Evolutionary conservation across 1,140 invertebrate species (phyloP), one percentile per base, ranked within the genome.

Genomic region (Micrasema minimum): DNA sequence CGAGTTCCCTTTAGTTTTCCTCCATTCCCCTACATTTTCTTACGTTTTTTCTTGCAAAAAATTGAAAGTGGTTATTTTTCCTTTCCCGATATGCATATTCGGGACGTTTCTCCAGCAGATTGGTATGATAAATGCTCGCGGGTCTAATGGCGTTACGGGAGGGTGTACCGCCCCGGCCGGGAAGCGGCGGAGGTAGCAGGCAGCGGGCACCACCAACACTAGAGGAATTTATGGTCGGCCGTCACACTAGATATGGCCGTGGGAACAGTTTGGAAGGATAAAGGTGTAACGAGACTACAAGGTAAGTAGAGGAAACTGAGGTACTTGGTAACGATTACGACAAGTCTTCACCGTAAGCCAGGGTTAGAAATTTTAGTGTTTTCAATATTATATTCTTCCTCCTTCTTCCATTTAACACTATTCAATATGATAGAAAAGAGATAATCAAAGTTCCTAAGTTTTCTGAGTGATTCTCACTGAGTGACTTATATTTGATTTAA

Each of bases 111-210:
- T 64, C 26, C 31, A 46, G 59, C 59, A 64, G 43, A 64, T 64
- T 64, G 59, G 20, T 46, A 64, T 64, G 59, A 64, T 64, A 64
- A 64, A 64, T 64, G 59, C 41, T 26, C 22, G 37, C 14, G 41
- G n/a, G 12, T 46, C 59, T 64, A 64, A 64, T 64, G 59, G 59
- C 59, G 59, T 64, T 64, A 64, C 45, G 59, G 46, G 45, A 64
- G 46, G 59, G 59, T 64, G 46, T 64, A n/a, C n/a, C n/a, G n/a
- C n/a, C n/a, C n/a, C n/a, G n/a, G n/a, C n/a, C n/a, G n/a, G 26
- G 11, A 14, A 46, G n/a, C 31, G 45, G 41, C 26, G 59, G 59
- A 38, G 26, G 45, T 62, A 41, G 57, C n/a, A 38, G 26, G 11
- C 2, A 16, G 31, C 7, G 26, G 11, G 1, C 53, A 14, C 10